Evolutionary conservation across 2,113 vertebrate genomes (phyloP).

Genomic region (Colius striatus): DNA sequence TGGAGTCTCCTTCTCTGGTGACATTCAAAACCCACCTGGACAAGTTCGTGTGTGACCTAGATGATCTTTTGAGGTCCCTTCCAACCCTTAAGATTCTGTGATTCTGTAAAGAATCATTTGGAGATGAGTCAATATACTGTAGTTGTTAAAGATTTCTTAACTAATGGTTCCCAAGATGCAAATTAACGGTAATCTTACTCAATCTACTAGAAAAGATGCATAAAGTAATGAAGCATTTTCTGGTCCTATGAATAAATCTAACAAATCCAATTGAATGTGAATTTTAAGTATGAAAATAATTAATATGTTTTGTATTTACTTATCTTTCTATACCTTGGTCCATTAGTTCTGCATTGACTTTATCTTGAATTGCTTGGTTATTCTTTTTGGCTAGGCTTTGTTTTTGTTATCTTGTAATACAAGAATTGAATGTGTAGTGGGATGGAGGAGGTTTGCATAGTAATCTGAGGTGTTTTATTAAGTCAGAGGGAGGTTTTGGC

Average conservation of each 20-base stretch:
- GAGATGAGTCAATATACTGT: neutral
- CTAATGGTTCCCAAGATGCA: neutral
- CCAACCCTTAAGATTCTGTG: no score
- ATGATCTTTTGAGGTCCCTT: no score
- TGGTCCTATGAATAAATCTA: neutral
- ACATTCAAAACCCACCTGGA: no score
- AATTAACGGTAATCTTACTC: neutral
- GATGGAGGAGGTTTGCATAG: slow-evolving; percentile 9
- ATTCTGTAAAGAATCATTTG: neutral
- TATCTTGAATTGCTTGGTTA: neutral
- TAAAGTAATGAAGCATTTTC: neutral
- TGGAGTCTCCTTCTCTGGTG: no score
- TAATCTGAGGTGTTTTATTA: slow-evolving; percentile 46
- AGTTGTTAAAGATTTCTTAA: neutral
- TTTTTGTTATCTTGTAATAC: neutral
- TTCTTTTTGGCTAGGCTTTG: neutral
- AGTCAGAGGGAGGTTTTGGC: slow-evolving; percentile 47
- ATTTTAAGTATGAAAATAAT: neutral
- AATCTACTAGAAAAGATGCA: neutral
- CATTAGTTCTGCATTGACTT: neutral
- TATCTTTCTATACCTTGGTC: neutral
- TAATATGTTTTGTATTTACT: neutral
- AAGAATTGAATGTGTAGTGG: neutral
- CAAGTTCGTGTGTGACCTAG: no score
- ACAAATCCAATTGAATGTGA: neutral